Conservation (phyloP, 2,888 invertebrate genomes). For the Sinopyrophorus schimmeli region DNA sequence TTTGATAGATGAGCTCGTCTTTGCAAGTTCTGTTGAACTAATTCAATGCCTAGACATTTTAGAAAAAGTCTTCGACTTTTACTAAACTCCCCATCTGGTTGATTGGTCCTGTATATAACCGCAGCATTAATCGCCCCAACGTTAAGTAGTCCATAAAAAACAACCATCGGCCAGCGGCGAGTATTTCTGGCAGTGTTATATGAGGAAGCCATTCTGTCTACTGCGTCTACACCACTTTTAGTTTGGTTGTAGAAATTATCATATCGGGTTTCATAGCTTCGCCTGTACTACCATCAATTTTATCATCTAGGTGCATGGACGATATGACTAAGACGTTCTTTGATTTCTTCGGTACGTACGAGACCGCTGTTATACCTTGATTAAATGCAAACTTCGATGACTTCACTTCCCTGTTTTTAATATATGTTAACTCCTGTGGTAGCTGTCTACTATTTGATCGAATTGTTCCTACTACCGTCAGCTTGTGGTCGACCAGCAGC, state of each 20-base stretch:
- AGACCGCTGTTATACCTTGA: neutral
- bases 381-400: conserved; percentile 3
- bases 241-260: too few species aligned
- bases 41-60: neutral
- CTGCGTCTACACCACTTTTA: too few species aligned
- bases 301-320: conserved; percentile 7
- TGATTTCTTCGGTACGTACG: conserved; percentile 13
- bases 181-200: conserved; percentile 1
- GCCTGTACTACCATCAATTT: conserved; percentile 9
- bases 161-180: neutral
- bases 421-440: neutral
- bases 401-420: conserved; percentile 4
- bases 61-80: neutral
- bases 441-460: neutral
- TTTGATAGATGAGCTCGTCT: neutral
- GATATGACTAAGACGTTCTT: conserved; percentile 17
- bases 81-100: neutral
- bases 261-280: too few species aligned
- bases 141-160: neutral
- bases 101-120: neutral
- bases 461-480: conserved; percentile 15
- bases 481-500: conserved; percentile 6
- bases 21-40: neutral
- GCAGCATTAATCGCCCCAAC: neutral
- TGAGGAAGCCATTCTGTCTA: too few species aligned